A percentile compares a stretch with the other conserved stretches of the same genome.
phyloP scores from a whole-genome alignment of 2,797 vertebrate genomes.

The Pseudotriccus pelzelni region DNA sequence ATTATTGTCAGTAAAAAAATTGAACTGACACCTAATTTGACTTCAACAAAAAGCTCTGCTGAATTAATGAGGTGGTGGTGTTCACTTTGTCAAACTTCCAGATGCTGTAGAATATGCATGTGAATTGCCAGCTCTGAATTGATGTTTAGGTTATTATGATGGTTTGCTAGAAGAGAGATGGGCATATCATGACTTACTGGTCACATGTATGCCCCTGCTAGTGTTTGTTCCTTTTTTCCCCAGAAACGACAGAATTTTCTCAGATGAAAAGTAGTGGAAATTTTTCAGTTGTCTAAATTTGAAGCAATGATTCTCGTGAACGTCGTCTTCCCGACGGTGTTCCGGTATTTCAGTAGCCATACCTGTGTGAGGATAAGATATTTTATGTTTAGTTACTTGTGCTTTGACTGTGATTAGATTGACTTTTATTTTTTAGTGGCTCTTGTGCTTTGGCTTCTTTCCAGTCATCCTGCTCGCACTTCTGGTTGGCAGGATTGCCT shows the following conservation, averaged over 20 bases:
- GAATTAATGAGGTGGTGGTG: slow-evolving; percentile 21
- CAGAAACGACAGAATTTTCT: background rate
- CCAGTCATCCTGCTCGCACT: background rate
- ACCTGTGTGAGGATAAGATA: background rate
- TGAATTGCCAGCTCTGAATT: background rate
- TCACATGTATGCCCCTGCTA: background rate
- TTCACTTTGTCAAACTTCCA: background rate
- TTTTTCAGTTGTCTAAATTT: background rate
- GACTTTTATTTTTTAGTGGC: background rate
- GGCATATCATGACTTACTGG: background rate
- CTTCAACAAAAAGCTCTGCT: slow-evolving; percentile 29
- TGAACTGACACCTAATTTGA: slow-evolving; percentile 27
- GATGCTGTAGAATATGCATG: background rate
- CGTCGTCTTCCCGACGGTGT: accelerated
- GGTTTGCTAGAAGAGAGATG: background rate
- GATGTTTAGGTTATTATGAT: background rate
- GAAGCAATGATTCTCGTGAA: background rate
- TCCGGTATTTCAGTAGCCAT: background rate
- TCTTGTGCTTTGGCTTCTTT: background rate
- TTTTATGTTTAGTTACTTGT: background rate
- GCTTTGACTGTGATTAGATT: background rate
- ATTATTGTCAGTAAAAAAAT: slow-evolving; percentile 7
- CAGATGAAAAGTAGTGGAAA: background rate
- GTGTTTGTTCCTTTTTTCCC: background rate
- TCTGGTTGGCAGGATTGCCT: background rate